Percentiles rank a stretch among this genome's conserved stretches.
These are phyloP conservation scores for Microtus agrestis DNA, from an alignment of 2,797 vertebrate species.

Conservation along the genomic window DNA sequence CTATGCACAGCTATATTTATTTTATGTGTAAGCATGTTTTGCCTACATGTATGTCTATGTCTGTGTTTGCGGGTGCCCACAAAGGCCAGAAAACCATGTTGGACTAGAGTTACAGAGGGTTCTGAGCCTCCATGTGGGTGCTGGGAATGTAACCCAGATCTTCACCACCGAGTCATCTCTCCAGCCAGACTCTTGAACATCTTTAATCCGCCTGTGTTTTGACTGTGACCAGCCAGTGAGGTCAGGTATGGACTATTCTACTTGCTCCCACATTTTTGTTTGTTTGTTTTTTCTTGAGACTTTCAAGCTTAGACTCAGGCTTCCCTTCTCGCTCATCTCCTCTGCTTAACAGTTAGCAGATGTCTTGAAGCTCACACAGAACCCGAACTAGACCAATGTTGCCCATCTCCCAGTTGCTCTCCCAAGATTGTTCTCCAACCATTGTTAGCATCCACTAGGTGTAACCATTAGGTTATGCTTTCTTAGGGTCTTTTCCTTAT, in stretches of 20 bases:
- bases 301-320: neutral
- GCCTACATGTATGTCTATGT: neutral
- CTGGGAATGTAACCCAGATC: neutral
- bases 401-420: neutral
- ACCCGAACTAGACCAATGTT: neutral
- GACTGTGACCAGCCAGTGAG: neutral
- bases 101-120: neutral
- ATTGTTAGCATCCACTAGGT: neutral
- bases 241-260: neutral
- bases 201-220: neutral
- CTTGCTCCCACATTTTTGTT: neutral
- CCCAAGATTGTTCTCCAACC: neutral
- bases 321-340: slow-evolving; percentile 26
- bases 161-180: too few species aligned
- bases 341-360: neutral
- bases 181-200: neutral
- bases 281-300: neutral
- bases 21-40: neutral
- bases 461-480: neutral
- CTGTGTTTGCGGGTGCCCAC: neutral
- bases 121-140: neutral
- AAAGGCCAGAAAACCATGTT: neutral
- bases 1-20: neutral
- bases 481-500: neutral
- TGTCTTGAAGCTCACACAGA: neutral